Evolutionary conservation across 1,140 invertebrate genomes (phyloP).

Genomic region (Probaryconus sp.): DNA sequence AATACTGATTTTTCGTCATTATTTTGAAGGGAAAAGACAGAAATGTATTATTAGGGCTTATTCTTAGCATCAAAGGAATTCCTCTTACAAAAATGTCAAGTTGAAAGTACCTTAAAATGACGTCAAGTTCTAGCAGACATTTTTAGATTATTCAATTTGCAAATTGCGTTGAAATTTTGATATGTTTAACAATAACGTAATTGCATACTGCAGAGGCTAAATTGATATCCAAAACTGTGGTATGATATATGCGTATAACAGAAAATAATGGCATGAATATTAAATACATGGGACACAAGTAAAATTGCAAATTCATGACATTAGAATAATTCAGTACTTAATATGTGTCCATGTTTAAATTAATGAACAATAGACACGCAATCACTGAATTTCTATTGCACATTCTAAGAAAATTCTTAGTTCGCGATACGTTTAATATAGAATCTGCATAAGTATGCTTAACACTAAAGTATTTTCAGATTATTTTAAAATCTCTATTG

Average conservation of each 20-base stretch:
- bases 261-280: constrained; percentile 29
- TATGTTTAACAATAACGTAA: constrained; percentile 9
- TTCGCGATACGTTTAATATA: constrained; percentile 18
- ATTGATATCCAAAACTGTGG: constrained; percentile 10
- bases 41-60: no score
- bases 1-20: no score
- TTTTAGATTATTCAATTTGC: no score
- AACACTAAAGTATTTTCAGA: not conserved
- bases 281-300: constrained; percentile 15
- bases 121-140: no score
- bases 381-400: constrained; percentile 24
- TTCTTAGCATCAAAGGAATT: no score
- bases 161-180: no score
- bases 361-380: constrained; percentile 34
- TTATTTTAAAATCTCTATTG: not conserved
- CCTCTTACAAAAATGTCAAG: no score
- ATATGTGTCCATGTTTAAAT: constrained; percentile 27
- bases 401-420: constrained; percentile 12
- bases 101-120: no score
- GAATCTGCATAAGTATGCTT: constrained; percentile 7
- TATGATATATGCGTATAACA: constrained; percentile 2
- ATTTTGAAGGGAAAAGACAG: no score
- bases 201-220: constrained; percentile 10
- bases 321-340: constrained; percentile 34
- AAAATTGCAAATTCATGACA: constrained; percentile 29